phyloP scores from a whole-genome alignment of 2,888 invertebrate species.

The Arctia plantaginis region DNA sequence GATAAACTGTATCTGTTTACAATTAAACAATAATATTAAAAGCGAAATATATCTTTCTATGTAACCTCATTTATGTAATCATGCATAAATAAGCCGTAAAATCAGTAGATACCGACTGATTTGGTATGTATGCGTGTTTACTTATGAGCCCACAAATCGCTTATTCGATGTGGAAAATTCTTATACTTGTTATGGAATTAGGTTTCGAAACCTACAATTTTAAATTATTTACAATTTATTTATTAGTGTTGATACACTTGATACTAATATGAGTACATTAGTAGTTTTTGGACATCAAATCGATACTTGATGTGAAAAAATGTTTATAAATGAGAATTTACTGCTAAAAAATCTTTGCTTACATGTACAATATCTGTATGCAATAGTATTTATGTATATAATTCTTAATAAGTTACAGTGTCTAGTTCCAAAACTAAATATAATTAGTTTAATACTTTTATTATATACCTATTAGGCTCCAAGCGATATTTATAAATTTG shows the following conservation, averaged over 20 bases:
- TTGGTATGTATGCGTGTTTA: conserved; percentile 29
- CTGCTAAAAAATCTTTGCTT: too few relatives aligned
- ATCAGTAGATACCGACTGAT: conserved; percentile 29
- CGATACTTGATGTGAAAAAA: neutral
- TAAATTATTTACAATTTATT: conserved; percentile 28
- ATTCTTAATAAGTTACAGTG: too few relatives aligned
- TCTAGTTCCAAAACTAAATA: too few relatives aligned
- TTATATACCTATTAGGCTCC: too few relatives aligned
- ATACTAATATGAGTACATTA: too few relatives aligned
- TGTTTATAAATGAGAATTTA: neutral
- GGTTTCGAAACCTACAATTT: conserved; percentile 45
- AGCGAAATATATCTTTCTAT: neutral
- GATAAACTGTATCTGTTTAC: neutral
- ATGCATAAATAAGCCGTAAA: conserved; percentile 27
- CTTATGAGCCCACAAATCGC: conserved; percentile 35
- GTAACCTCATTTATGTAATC: neutral
- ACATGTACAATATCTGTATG: too few relatives aligned
- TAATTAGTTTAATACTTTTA: too few relatives aligned
- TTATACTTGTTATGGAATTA: conserved; percentile 38
- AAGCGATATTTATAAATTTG: too few relatives aligned
- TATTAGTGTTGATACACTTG: neutral
- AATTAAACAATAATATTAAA: neutral
- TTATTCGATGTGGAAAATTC: conserved; percentile 25
- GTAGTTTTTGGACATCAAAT: too few relatives aligned
- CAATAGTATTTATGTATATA: too few relatives aligned